A percentile compares a stretch with the other conserved stretches of the same genome.
phyloP scores from a whole-genome alignment of 2,113 vertebrate species.

The Bolborhynchus lineola region DNA sequence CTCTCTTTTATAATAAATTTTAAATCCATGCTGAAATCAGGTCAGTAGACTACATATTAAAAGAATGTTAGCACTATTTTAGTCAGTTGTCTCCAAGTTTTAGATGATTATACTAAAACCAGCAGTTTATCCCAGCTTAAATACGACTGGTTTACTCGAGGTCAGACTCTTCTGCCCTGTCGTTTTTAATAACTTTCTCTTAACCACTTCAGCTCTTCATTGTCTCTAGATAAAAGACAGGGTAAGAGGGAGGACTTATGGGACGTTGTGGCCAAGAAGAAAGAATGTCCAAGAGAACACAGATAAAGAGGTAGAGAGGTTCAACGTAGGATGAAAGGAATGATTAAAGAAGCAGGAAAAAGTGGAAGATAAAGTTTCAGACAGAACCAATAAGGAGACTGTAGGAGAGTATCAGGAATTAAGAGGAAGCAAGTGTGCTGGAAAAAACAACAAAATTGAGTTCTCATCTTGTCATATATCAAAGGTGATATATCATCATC shows the following conservation, averaged over 20 bases:
- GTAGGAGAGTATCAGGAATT: neutral
- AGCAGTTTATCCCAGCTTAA: constrained; percentile 28
- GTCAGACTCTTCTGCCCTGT: neutral
- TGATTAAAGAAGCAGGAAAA: neutral
- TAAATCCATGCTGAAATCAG: neutral
- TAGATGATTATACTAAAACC: constrained; percentile 35
- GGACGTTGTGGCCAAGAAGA: neutral
- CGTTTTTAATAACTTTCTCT: neutral
- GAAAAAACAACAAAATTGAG: neutral
- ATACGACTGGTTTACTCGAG: neutral
- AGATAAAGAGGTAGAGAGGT: neutral
- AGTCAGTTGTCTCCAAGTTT: neutral
- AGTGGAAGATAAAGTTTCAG: neutral
- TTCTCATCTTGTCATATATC: neutral
- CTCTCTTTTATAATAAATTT: neutral
- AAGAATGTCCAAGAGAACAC: neutral
- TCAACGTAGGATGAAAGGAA: neutral
- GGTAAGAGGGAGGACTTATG: neutral
- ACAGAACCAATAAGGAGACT: neutral
- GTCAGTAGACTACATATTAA: neutral
- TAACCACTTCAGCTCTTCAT: neutral
- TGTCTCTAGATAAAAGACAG: neutral
- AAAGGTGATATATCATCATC: neutral
- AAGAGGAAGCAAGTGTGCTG: neutral
- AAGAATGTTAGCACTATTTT: neutral